phyloP scores from a whole-genome alignment of 2,113 vertebrate genomes.

The Hystrix cristata region DNA sequence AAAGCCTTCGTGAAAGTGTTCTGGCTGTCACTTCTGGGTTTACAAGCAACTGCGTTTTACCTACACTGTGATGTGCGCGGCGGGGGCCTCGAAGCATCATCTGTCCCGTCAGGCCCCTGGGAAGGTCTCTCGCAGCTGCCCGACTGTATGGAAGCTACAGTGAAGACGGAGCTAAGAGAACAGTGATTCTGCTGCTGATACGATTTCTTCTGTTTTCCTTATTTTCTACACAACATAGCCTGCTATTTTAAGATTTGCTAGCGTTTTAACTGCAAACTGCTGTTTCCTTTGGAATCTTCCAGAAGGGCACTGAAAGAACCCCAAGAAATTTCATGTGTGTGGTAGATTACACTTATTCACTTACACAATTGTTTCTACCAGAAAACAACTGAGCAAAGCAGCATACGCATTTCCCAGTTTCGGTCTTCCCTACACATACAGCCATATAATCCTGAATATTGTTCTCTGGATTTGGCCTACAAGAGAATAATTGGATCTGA shows the following conservation, averaged over 20 bases:
- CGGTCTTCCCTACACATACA: background rate
- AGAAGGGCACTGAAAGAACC: background rate
- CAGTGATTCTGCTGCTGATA: background rate
- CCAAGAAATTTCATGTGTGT: background rate
- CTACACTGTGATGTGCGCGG: background rate
- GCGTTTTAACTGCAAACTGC: conserved; percentile 7
- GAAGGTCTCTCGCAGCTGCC: background rate
- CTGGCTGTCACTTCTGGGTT: background rate
- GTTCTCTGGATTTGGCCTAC: background rate
- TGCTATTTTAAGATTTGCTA: background rate
- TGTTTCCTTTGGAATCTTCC: conserved; percentile 5
- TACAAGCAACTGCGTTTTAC: background rate
- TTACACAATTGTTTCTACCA: background rate
- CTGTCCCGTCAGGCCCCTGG: background rate
- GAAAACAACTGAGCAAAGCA: background rate
- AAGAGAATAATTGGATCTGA: background rate
- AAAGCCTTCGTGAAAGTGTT: conserved; percentile 4
- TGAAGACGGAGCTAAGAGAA: background rate
- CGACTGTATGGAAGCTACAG: background rate
- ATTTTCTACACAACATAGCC: background rate
- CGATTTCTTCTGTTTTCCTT: conserved; percentile 34
- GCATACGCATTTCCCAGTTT: background rate
- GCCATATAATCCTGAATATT: background rate
- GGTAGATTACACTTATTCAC: background rate
- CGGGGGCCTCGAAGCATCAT: background rate